phyloP scores from a whole-genome alignment of 2,888 invertebrate species.

The Exephanes ischioxanthus region DNA sequence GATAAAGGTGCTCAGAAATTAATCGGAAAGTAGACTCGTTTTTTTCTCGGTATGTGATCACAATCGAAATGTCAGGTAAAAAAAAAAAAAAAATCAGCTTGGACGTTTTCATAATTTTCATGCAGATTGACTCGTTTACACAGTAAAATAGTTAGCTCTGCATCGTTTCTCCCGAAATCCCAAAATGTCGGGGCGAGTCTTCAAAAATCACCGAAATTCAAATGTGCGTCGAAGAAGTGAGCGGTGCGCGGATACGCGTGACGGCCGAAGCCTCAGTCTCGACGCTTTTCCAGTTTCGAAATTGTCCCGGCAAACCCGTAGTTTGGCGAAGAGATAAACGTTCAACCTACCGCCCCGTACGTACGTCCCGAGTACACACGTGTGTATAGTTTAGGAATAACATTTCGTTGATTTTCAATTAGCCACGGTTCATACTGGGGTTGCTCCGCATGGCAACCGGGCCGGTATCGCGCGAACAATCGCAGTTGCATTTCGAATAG shows the following conservation, averaged over 20 bases:
- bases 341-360: too few relatives aligned
- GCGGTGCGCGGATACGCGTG: neutral
- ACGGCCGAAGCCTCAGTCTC: neutral
- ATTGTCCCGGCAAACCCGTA: neutral
- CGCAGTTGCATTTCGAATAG: slow-evolving; percentile 64
- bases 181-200: too few relatives aligned
- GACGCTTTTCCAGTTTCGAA: slow-evolving; percentile 10
- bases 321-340: neutral
- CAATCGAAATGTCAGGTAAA: neutral
- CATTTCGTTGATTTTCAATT: slow-evolving; percentile 66
- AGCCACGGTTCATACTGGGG: slow-evolving; percentile 54
- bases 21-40: slow-evolving; percentile 13
- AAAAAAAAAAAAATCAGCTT: neutral
- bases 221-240: too few relatives aligned
- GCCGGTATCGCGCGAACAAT: slow-evolving; percentile 57
- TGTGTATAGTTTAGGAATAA: slow-evolving; percentile 40
- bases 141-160: too few relatives aligned
- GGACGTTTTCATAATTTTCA: neutral
- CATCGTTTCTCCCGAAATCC: too few relatives aligned
- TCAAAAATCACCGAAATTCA: too few relatives aligned
- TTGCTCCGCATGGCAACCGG: slow-evolving; percentile 34
- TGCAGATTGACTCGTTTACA: neutral
- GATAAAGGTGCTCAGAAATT: slow-evolving; percentile 6
- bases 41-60: neutral
- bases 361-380: slow-evolving; percentile 2